A percentile compares a stretch with the other conserved stretches of the same genome.
Conservation (phyloP, 2,797 vertebrate species). For the Ambastaia sidthimunki region DNA sequence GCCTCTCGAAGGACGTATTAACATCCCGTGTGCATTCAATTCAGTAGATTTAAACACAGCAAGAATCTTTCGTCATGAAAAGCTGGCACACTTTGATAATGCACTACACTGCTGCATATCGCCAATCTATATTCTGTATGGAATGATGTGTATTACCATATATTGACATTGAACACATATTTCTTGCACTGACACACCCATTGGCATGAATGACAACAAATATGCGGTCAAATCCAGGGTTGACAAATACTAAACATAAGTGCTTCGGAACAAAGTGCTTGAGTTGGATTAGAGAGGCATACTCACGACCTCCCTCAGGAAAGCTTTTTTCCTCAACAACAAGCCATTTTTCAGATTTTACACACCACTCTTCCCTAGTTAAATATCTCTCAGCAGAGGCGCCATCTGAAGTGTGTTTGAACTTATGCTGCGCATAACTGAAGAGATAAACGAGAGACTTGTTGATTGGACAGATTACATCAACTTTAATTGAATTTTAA, state of each 20-base stretch:
- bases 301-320: conserved; percentile 31
- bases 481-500: not conserved
- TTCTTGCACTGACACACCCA: not conserved
- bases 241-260: conserved; percentile 30
- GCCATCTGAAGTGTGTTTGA: conserved; percentile 14
- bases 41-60: conserved; percentile 49
- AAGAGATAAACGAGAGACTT: conserved; percentile 17
- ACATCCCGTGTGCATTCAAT: conserved; percentile 31
- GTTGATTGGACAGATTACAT: conserved; percentile 23
- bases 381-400: conserved; percentile 33
- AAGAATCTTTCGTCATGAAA: conserved; percentile 33
- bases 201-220: conserved; percentile 17
- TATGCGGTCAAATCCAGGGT: conserved; percentile 4
- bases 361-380: conserved; percentile 35
- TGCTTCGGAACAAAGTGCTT: conserved; percentile 20
- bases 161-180: not conserved
- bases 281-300: conserved; percentile 27
- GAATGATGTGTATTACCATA: not conserved
- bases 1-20: conserved; percentile 40
- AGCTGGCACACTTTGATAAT: conserved; percentile 13
- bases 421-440: conserved; percentile 4
- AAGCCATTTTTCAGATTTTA: conserved; percentile 41
- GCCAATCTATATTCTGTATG: conserved; percentile 8
- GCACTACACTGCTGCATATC: not conserved
- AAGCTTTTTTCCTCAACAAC: conserved; percentile 10